A percentile compares a stretch with the other conserved stretches of the same genome.
phyloP scores from a whole-genome alignment of 2,888 invertebrate species.

The Nemotelus nigrinus region DNA sequence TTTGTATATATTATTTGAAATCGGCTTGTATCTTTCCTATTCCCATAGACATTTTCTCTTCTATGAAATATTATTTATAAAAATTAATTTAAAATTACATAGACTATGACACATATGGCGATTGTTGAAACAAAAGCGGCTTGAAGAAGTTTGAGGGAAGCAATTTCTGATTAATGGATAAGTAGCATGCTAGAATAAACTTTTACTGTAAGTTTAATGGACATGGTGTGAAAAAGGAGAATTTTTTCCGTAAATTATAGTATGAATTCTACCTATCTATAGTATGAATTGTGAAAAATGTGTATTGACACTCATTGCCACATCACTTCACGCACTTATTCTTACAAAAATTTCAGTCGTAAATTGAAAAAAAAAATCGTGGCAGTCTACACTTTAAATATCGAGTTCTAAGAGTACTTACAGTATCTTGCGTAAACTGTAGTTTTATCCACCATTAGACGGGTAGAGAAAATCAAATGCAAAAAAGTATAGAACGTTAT shows the following conservation, averaged over 20 bases:
- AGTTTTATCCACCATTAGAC: not conserved
- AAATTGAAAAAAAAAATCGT: constrained; percentile 13
- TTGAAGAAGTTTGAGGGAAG: too few species aligned
- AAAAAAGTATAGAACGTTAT: constrained; percentile 19
- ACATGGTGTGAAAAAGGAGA: too few species aligned
- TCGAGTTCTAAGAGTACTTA: constrained; percentile 11
- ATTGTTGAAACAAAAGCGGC: too few species aligned
- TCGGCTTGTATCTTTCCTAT: not conserved
- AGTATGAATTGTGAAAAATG: too few species aligned
- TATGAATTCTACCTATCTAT: too few species aligned
- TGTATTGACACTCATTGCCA: not conserved
- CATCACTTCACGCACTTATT: constrained; percentile 11
- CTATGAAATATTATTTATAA: not conserved
- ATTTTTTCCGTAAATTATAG: too few species aligned
- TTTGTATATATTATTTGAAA: constrained; percentile 8
- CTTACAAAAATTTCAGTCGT: not conserved
- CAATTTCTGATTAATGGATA: too few species aligned
- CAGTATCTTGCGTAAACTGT: constrained; percentile 1
- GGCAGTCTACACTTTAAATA: not conserved
- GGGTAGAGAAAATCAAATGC: constrained; percentile 4
- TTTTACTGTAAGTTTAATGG: too few species aligned
- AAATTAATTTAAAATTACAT: too few species aligned
- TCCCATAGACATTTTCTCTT: not conserved
- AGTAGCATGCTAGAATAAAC: too few species aligned
- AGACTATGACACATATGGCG: too few species aligned